Evolutionary conservation across 2,113 vertebrate species (phyloP), one percentile per base, ranked within the genome.

Genomic region (Scomber scombrus): DNA sequence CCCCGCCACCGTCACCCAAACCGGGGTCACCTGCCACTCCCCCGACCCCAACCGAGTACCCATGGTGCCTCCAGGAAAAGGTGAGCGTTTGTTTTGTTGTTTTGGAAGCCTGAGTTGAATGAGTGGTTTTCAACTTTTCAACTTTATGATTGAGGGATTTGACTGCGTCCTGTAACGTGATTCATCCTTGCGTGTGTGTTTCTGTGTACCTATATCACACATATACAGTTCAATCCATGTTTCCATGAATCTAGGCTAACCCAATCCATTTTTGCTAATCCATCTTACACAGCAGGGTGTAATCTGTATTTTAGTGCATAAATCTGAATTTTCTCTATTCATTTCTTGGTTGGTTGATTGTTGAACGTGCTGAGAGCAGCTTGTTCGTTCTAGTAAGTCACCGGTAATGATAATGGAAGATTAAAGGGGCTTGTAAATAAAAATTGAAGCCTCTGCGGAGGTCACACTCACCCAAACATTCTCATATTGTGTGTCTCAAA

Each of bases 21-120:
- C 88, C 1, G 97, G 97, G 23, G 95, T 98, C 83, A 95, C 92
- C 91, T 99, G 98, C 88, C 91, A 88, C 6, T 97, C 97, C 13
- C 98, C 97, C 5, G 94, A 96, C 80, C 91, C 95, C 52, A 92
- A 89, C 63, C 91, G 86, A 54, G 91, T 96, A 3, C 96, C 97
- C 3, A 40, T 43, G 52, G 95, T 97, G 81, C 92, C 90, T 23
- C 88, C 86, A 23, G 96, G 96, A 91, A 93, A 96, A 86, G 98
- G 98, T 99, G 83, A 94, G 95, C 88, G 75, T 6, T 21, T 9
- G 7, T 40, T 61, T 26, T 16, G 5, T 40, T 45, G 23, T 57
- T 69, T 23, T 50, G 1, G 52, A 23, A 11, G 4, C 3, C 0
- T 23, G 0, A 0, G 18, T 66, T 56, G 40, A 57, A 80, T 81